Evolutionary conservation across 2,888 invertebrate species (phyloP).

Genomic region (Mechanitis mazaeus): DNA sequence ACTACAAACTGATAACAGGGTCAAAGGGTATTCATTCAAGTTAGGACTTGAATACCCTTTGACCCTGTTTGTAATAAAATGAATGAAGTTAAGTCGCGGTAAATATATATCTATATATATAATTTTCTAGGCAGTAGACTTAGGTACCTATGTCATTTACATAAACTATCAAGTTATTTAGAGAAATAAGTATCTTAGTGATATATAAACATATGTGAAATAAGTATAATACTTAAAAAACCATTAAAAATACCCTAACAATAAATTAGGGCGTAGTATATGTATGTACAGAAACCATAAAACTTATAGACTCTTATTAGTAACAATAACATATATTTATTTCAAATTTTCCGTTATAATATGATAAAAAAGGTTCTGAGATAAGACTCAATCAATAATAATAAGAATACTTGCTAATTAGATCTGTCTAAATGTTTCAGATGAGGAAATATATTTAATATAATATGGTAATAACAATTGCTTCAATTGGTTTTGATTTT

Average conservation of each 20-base stretch:
- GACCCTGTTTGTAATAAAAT: slow-evolving; percentile 45
- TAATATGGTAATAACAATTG: background rate
- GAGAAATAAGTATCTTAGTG: too few relatives aligned
- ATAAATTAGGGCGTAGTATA: too few relatives aligned
- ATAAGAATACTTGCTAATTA: slow-evolving; percentile 22
- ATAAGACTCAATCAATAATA: slow-evolving; percentile 18
- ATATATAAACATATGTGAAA: too few relatives aligned
- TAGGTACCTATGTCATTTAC: too few relatives aligned
- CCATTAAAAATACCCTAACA: too few relatives aligned
- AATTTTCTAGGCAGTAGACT: too few relatives aligned
- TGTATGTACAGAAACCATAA: too few relatives aligned
- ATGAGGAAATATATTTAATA: background rate
- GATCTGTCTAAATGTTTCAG: slow-evolving; percentile 16
- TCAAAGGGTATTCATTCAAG: slow-evolving; percentile 49
- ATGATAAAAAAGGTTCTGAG: slow-evolving; percentile 20
- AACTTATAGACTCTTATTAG: background rate
- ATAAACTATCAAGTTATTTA: too few relatives aligned
- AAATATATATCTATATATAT: slow-evolving; percentile 15
- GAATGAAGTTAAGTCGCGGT: slow-evolving; percentile 38
- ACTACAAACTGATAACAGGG: slow-evolving; percentile 44
- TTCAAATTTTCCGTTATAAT: slow-evolving; percentile 22
- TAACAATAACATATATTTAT: slow-evolving; percentile 13
- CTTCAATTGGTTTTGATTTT: too few relatives aligned
- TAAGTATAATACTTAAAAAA: too few relatives aligned
- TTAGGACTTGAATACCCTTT: slow-evolving; percentile 13